A percentile compares a stretch with the other conserved stretches of the same genome.
Evolutionary conservation across 2,113 vertebrate species (phyloP).

Genomic region (Daphoenositta chrysoptera): DNA sequence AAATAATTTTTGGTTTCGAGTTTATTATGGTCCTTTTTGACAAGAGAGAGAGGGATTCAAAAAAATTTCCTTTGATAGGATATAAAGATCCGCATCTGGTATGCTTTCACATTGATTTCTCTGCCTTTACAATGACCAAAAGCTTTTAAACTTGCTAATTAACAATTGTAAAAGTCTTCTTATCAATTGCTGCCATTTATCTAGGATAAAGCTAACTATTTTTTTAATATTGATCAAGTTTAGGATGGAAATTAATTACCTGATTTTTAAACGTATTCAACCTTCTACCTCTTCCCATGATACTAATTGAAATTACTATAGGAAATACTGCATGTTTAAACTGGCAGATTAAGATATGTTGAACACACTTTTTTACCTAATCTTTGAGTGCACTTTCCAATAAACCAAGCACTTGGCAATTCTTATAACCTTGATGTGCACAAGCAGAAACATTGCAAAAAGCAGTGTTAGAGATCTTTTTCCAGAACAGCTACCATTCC

Average conservation of each 20-base stretch:
- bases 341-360: neutral
- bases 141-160: neutral
- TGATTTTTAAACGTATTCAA: neutral
- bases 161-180: neutral
- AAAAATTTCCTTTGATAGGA: neutral
- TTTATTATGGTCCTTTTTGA: neutral
- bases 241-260: neutral
- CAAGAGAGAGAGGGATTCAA: neutral
- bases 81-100: neutral
- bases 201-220: neutral
- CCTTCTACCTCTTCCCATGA: neutral
- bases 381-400: neutral
- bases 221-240: neutral
- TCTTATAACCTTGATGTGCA: neutral
- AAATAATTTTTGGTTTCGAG: neutral
- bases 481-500: neutral
- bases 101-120: neutral
- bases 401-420: neutral
- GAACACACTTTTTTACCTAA: neutral
- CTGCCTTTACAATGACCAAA: neutral
- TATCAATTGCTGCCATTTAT: neutral
- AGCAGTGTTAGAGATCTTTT: fast-evolving
- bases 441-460: neutral
- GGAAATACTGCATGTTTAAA: neutral
- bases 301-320: neutral